Conservation (phyloP, 1,140 invertebrate genomes). For the Aphelenchoides besseyi region DNA sequence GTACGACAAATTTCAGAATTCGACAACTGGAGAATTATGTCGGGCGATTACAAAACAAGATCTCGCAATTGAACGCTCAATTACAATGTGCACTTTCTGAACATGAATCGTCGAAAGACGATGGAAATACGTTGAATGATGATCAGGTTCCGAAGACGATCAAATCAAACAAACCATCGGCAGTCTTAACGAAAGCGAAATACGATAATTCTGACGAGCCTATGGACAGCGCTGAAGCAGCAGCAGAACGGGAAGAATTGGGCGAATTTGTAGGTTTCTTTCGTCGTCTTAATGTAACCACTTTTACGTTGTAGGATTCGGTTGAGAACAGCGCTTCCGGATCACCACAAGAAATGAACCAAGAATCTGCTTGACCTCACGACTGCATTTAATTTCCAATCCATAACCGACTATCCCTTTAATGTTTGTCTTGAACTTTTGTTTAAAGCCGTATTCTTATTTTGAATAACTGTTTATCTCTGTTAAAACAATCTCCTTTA, state of each 20-base stretch:
- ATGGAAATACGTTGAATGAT: too few species aligned
- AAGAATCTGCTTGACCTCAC: too few species aligned
- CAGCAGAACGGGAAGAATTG: conserved; percentile 15
- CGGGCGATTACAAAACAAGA: background rate
- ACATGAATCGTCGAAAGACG: background rate
- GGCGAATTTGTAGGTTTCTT: conserved; percentile 13
- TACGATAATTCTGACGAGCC: background rate
- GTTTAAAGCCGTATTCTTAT: too few species aligned
- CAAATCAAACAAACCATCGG: background rate
- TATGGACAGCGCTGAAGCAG: conserved; percentile 11
- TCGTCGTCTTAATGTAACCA: background rate
- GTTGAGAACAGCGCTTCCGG: background rate
- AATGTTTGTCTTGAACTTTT: too few species aligned
- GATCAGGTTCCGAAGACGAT: conserved; percentile 8
- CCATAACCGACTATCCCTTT: too few species aligned
- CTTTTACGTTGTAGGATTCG: background rate
- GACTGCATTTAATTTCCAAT: too few species aligned
- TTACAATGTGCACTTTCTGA: background rate
- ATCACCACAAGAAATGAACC: background rate
- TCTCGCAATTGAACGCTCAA: background rate
- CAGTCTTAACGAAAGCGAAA: background rate
- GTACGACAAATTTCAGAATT: conserved; percentile 26
- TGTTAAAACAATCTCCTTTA: too few species aligned
- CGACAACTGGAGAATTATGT: conserved; percentile 39
- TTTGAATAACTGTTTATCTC: too few species aligned